These are phyloP conservation scores for Leucoptera coffeella DNA, from an alignment of 2,888 invertebrate genomes.

Conservation along the genomic window DNA sequence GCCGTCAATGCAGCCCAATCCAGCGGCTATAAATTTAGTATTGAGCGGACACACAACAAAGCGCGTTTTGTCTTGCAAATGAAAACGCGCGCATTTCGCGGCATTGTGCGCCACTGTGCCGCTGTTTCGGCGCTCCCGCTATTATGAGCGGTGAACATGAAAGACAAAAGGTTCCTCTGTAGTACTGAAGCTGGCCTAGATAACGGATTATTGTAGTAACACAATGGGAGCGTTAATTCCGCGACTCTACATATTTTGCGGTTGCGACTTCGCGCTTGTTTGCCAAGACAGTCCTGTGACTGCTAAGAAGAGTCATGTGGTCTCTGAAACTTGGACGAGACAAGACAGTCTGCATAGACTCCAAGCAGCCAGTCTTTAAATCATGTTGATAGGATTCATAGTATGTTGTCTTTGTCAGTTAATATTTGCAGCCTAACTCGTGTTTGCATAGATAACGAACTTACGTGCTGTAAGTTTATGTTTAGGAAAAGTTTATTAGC, in stretches of 20 bases:
- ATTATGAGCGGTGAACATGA: conserved; percentile 54
- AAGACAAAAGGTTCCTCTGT: conserved; percentile 55
- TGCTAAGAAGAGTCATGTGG: no score
- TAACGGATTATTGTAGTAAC: conserved; percentile 54
- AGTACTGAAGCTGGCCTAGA: conserved; percentile 53
- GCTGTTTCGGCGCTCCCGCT: conserved; percentile 51
- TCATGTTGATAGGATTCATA: no score
- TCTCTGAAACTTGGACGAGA: no score
- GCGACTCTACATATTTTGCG: conserved; percentile 49
- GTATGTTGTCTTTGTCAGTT: no score
- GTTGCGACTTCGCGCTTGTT: conserved; percentile 44
- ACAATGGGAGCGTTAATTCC: conserved; percentile 52
- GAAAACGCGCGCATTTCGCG: conserved; percentile 55
- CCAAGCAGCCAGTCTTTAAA: no score
- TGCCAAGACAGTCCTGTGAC: no score
- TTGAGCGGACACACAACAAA: conserved; percentile 52
- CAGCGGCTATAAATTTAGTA: conserved; percentile 50
- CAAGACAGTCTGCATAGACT: no score
- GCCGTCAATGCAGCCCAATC: no score
- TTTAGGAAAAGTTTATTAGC: no score
- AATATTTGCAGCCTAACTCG: no score
- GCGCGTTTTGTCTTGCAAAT: conserved; percentile 55
- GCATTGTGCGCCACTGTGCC: conserved; percentile 32
- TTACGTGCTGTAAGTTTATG: no score
- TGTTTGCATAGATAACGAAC: no score